These are phyloP conservation scores for Plagiodera versicolora DNA, from an alignment of 2,888 invertebrate genomes.

Conservation along the genomic window DNA sequence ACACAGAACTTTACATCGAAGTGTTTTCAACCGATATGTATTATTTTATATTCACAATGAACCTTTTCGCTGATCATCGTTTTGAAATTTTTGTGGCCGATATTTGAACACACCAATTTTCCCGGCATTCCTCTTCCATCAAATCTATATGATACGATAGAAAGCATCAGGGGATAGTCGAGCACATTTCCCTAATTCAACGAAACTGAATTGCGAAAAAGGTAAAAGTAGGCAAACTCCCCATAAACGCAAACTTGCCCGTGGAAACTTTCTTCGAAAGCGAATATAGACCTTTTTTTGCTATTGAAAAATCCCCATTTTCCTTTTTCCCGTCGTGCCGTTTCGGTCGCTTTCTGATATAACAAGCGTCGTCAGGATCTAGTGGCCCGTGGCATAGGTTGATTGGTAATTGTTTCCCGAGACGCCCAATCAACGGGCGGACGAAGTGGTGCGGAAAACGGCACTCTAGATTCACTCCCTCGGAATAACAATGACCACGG, in stretches of 20 bases:
- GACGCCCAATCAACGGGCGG: slow-evolving; percentile 53
- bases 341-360: neutral
- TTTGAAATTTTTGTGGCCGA: too few species aligned
- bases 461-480: slow-evolving; percentile 49
- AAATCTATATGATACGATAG: slow-evolving; percentile 37
- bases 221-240: slow-evolving; percentile 16
- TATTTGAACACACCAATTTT: neutral
- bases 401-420: slow-evolving; percentile 52
- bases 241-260: slow-evolving; percentile 6
- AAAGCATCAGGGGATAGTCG: slow-evolving; percentile 41
- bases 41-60: too few species aligned
- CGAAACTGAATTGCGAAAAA: slow-evolving; percentile 45
- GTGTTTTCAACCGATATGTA: too few species aligned
- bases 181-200: slow-evolving; percentile 50
- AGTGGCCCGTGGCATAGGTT: slow-evolving; percentile 41
- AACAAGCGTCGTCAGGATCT: neutral
- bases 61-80: too few species aligned
- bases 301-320: neutral
- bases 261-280: neutral
- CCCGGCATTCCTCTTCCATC: neutral
- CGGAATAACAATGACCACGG: slow-evolving; percentile 52
- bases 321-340: neutral
- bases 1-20: too few species aligned
- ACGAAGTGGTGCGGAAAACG: slow-evolving; percentile 55
- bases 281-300: slow-evolving; percentile 6